phyloP scores from a whole-genome alignment of 1,140 invertebrate species.

The Drosophila ironensis region DNA sequence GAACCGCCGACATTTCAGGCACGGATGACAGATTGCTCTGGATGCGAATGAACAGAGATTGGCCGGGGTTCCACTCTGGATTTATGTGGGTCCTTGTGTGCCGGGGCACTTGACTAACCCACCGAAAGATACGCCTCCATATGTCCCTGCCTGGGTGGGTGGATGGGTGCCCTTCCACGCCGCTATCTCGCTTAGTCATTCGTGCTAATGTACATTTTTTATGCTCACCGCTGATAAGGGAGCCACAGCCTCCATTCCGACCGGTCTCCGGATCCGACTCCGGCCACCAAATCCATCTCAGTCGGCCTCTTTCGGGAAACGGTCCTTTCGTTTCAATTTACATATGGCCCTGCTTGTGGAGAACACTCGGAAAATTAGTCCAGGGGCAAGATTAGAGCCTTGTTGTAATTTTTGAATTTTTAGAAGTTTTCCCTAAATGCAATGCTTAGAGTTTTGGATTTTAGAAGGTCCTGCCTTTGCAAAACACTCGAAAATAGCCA shows the following conservation, averaged over 20 bases:
- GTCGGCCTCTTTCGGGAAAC: conserved; percentile 29
- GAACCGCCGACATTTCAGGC: conserved; percentile 48
- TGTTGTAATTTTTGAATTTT: background rate
- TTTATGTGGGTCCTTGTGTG: conserved; percentile 15
- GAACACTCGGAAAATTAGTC: conserved; percentile 1
- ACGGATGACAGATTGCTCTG: conserved; percentile 67
- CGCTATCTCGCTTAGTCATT: conserved; percentile 57
- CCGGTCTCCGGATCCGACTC: too few relatives aligned
- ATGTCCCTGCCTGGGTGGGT: conserved; percentile 30
- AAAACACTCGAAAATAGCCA: too few relatives aligned
- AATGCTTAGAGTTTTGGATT: too few relatives aligned
- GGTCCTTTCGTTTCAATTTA: conserved; percentile 69
- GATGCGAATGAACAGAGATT: conserved; percentile 44
- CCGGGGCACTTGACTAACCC: conserved; percentile 28
- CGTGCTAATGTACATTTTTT: conserved; percentile 68
- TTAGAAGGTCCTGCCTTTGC: too few relatives aligned
- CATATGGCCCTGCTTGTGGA: conserved; percentile 38
- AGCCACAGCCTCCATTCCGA: too few relatives aligned
- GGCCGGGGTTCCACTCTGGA: background rate
- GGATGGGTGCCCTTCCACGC: background rate
- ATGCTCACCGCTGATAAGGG: conserved; percentile 59
- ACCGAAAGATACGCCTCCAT: conserved; percentile 33
- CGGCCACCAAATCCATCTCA: conserved; percentile 38
- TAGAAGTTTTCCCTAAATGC: too few relatives aligned
- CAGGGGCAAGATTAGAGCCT: too few relatives aligned